phyloP scores from a whole-genome alignment of 2,113 vertebrate species.

The Corythornis vintsioides region DNA sequence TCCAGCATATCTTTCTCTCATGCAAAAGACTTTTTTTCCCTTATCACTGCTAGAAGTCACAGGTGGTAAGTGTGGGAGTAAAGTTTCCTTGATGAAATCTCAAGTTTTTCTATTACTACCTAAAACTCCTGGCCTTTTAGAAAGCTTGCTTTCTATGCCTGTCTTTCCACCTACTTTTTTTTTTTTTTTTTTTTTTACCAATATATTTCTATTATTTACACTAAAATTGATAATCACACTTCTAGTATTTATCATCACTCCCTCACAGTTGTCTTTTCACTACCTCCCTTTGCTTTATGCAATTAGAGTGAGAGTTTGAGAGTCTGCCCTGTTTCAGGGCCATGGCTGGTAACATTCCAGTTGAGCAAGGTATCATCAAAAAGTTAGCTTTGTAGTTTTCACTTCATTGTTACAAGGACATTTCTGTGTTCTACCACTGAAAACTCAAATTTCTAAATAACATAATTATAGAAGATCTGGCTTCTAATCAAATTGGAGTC shows the following conservation, averaged over 20 bases:
- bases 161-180: background rate
- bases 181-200: background rate
- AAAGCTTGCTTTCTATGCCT: background rate
- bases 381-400: background rate
- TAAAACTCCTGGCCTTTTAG: background rate
- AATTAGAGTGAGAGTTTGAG: background rate
- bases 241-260: constrained; percentile 38
- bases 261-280: constrained; percentile 20
- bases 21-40: background rate
- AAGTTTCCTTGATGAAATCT: constrained; percentile 6
- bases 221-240: background rate
- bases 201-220: constrained; percentile 12
- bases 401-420: background rate
- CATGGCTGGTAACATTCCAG: background rate
- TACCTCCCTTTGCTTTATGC: constrained; percentile 10
- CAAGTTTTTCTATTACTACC: background rate
- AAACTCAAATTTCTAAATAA: background rate
- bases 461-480: background rate
- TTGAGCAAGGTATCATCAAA: background rate
- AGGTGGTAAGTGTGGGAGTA: background rate
- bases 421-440: background rate
- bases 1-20: background rate
- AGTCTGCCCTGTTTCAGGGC: background rate
- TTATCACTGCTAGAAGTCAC: constrained; percentile 3
- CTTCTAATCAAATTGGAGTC: background rate